phyloP scores from a whole-genome alignment of 2,888 invertebrate species.

The Caenorhabditis doughertyi region DNA sequence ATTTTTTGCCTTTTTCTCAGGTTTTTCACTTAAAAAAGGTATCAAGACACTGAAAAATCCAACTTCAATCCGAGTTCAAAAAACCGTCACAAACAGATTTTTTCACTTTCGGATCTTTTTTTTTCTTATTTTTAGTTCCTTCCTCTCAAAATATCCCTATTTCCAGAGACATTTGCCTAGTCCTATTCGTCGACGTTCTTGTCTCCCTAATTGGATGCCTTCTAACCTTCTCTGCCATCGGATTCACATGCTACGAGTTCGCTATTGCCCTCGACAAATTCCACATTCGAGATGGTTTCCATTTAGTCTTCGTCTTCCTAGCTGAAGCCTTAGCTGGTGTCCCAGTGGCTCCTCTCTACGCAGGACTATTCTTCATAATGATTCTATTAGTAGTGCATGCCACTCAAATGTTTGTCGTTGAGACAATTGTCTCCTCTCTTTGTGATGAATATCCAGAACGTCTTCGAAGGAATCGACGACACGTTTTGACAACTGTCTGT shows the following conservation, averaged over 20 bases:
- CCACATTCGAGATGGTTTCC: slow-evolving; percentile 78
- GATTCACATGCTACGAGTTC: slow-evolving; percentile 89
- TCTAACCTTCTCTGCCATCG: slow-evolving; percentile 90
- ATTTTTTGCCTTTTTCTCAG: too few relatives aligned
- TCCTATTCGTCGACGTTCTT: slow-evolving; percentile 89
- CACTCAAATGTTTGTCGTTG: slow-evolving; percentile 80
- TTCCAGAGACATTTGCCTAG: slow-evolving; percentile 88
- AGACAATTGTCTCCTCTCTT: slow-evolving; percentile 85
- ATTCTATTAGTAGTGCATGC: slow-evolving; percentile 80
- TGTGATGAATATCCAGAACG: slow-evolving; percentile 85
- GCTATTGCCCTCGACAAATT: slow-evolving; percentile 85
- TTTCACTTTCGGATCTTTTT: too few relatives aligned
- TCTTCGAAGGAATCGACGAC: slow-evolving; percentile 80
- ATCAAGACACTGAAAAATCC: too few relatives aligned
- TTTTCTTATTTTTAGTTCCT: background rate
- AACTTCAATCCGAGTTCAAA: too few relatives aligned
- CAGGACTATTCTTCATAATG: slow-evolving; percentile 89
- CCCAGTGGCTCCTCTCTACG: slow-evolving; percentile 90
- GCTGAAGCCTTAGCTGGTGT: slow-evolving; percentile 89
- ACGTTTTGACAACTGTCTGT: slow-evolving; percentile 78
- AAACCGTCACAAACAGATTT: too few relatives aligned
- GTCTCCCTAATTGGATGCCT: slow-evolving; percentile 91
- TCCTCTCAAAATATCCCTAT: background rate
- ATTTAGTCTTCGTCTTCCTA: slow-evolving; percentile 90
- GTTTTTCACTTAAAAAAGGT: too few relatives aligned